phyloP scores from a whole-genome alignment of 2,113 vertebrate genomes.

The Argyrosomus japonicus region DNA sequence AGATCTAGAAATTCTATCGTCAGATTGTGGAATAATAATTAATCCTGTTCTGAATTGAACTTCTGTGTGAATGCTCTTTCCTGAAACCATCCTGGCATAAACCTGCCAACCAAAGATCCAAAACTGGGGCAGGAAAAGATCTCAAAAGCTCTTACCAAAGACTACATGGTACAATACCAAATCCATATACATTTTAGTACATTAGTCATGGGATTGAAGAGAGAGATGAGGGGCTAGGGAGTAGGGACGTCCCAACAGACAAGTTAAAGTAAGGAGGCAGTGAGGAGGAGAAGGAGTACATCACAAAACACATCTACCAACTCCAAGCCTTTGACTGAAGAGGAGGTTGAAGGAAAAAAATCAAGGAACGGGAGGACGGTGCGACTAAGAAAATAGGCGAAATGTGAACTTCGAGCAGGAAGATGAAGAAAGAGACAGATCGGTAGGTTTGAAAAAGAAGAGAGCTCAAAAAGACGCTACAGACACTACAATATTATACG shows the following conservation, averaged over 20 bases:
- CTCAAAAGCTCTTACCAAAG: neutral
- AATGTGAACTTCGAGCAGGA: conserved; percentile 18
- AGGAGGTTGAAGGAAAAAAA: conserved; percentile 23
- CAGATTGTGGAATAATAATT: neutral
- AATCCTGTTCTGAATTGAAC: neutral
- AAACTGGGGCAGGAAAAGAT: neutral
- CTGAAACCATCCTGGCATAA: neutral
- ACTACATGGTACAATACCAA: neutral
- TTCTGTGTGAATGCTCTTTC: neutral
- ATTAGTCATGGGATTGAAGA: neutral
- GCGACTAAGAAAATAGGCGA: conserved; percentile 22
- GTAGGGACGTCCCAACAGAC: conserved; percentile 60
- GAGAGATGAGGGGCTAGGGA: conserved; percentile 63
- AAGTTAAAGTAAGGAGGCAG: conserved; percentile 43
- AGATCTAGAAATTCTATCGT: neutral
- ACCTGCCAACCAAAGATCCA: neutral
- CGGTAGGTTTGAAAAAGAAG: conserved; percentile 7
- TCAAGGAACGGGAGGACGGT: conserved; percentile 12
- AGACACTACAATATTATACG: neutral
- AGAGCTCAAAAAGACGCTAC: conserved; percentile 1
- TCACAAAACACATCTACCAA: conserved; percentile 37
- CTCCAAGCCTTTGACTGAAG: conserved; percentile 24
- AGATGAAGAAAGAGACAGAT: conserved; percentile 27
- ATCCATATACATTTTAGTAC: neutral
- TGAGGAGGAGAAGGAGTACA: conserved; percentile 38